Evolutionary conservation across 2,113 vertebrate species (phyloP).

Genomic region (Petrocephalus microphthalmus): DNA sequence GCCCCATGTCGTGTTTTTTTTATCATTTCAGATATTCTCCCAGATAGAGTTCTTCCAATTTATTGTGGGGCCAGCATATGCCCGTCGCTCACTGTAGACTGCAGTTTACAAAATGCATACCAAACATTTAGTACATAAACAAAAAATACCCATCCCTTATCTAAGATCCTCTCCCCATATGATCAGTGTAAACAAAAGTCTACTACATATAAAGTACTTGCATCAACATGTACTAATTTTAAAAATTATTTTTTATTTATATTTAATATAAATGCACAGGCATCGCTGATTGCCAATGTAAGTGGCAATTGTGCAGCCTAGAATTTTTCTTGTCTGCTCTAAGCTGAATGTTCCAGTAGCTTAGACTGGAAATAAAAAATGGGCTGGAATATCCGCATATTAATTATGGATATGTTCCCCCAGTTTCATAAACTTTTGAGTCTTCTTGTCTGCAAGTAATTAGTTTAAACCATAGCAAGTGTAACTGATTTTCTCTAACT

Average conservation of each 20-base stretch:
- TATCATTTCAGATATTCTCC: not conserved
- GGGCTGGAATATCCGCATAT: not conserved
- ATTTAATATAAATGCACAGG: not conserved
- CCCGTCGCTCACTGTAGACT: not conserved
- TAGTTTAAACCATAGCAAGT: conserved; percentile 5
- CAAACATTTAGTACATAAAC: not conserved
- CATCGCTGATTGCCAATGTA: not conserved
- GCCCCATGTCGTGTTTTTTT: not conserved
- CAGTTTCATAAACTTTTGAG: not conserved
- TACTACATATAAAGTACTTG: not conserved
- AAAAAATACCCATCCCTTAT: not conserved
- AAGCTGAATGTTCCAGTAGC: not conserved
- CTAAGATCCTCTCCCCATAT: not conserved
- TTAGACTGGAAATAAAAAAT: not conserved
- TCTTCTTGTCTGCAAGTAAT: not conserved
- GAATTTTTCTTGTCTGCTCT: not conserved
- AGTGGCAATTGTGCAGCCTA: not conserved
- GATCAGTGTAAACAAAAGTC: not conserved
- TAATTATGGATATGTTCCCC: not conserved
- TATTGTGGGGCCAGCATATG: not conserved
- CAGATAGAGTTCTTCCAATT: not conserved
- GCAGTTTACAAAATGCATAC: not conserved
- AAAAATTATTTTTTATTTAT: not conserved
- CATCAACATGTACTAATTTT: not conserved
- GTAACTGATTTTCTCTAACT: not conserved